Evolutionary conservation across 1,140 invertebrate species (phyloP).

Genomic region (Drosophila bocki): DNA sequence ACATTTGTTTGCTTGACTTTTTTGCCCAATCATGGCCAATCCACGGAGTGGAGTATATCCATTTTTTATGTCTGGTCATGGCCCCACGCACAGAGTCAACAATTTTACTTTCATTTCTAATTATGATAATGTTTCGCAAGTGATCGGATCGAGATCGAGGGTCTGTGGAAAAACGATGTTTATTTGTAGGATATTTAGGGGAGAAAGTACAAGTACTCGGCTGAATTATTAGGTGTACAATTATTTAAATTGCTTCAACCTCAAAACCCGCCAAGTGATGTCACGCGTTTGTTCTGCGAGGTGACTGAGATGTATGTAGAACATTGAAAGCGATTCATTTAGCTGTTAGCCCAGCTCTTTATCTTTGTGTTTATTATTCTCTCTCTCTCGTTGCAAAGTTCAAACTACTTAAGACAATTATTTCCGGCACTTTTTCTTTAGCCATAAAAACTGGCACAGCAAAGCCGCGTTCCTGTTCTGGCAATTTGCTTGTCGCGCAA

Average conservation of each 20-base stretch:
- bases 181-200: conserved; percentile 11
- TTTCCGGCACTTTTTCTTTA: conserved; percentile 77
- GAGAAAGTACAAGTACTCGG: conserved; percentile 35
- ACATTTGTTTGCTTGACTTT: conserved; percentile 57
- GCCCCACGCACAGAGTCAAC: conserved; percentile 57
- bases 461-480: conserved; percentile 45
- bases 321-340: conserved; percentile 44
- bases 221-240: conserved; percentile 14
- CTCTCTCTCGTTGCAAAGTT: conserved; percentile 53
- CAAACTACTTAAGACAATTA: conserved; percentile 80
- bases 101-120: conserved; percentile 81
- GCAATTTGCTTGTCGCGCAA: conserved; percentile 53
- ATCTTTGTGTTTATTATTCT: neutral
- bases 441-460: conserved; percentile 62
- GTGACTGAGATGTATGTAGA: conserved; percentile 22
- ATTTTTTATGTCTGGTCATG: conserved; percentile 62
- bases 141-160: conserved; percentile 64
- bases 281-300: conserved; percentile 23
- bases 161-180: conserved; percentile 10
- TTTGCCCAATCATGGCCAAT: conserved; percentile 75
- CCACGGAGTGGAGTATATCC: conserved; percentile 20
- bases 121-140: conserved; percentile 73
- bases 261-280: conserved; percentile 29
- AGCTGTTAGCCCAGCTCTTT: conserved; percentile 28
- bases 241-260: conserved; percentile 30